Conservation (phyloP, 1,140 invertebrate genomes). For the Bactericera cockerelli region DNA sequence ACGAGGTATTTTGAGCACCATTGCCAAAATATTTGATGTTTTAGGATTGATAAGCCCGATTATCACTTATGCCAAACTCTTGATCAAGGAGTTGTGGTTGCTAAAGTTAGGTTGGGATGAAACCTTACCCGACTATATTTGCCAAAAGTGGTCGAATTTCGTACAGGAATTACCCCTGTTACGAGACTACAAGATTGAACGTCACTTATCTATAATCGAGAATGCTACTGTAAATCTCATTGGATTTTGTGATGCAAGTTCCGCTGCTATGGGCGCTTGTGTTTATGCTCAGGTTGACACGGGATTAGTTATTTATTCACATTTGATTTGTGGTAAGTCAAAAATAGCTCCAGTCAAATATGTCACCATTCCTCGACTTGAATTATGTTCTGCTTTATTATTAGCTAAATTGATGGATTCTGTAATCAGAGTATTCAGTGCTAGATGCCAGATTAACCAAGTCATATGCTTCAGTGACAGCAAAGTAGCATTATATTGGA, state of each 20-base stretch:
- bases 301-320: neutral
- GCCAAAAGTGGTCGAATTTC: conserved; percentile 18
- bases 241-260: conserved; percentile 21
- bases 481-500: conserved; percentile 27
- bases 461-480: conserved; percentile 26
- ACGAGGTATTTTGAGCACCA: conserved; percentile 23
- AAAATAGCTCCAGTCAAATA: conserved; percentile 22
- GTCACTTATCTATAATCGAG: conserved; percentile 14
- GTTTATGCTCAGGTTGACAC: conserved; percentile 20
- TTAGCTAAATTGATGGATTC: conserved; percentile 17
- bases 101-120: conserved; percentile 27
- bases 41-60: conserved; percentile 28
- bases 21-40: conserved; percentile 29
- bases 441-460: neutral
- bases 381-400: conserved; percentile 26
- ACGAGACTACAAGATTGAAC: conserved; percentile 17
- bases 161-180: conserved; percentile 10
- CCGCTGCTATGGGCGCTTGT: conserved; percentile 13
- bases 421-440: neutral
- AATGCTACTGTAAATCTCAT: conserved; percentile 15
- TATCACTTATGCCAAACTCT: conserved; percentile 26
- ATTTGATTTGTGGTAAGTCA: conserved; percentile 21
- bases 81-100: conserved; percentile 28
- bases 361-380: conserved; percentile 25
- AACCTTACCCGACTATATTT: conserved; percentile 19